These are phyloP conservation scores for Amblyraja radiata DNA, from an alignment of 2,797 vertebrate species.

Conservation along the genomic window DNA sequence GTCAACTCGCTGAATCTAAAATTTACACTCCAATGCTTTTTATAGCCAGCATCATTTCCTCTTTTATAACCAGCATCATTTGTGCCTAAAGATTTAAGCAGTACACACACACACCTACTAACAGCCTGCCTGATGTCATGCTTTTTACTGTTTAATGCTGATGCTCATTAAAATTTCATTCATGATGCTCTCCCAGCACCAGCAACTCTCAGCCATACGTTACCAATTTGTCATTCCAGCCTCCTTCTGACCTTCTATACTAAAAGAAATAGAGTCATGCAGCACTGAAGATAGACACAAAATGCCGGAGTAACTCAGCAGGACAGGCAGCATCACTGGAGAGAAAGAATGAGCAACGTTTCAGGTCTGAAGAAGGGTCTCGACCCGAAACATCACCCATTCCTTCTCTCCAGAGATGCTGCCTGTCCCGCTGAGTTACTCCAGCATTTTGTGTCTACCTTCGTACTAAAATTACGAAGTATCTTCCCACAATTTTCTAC, in stretches of 20 bases:
- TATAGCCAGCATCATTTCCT: constrained; percentile 10
- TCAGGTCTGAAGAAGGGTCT: too few species aligned
- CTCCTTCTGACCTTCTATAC: neutral
- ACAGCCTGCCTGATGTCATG: neutral
- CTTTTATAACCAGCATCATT: constrained; percentile 20
- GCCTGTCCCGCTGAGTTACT: too few species aligned
- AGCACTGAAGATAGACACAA: too few species aligned
- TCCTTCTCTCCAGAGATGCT: too few species aligned
- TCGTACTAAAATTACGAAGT: too few species aligned
- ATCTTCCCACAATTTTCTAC: too few species aligned
- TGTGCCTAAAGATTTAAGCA: constrained; percentile 19
- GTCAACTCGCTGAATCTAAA: constrained; percentile 8
- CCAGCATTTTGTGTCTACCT: too few species aligned
- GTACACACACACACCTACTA: constrained; percentile 6
- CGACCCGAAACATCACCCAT: too few species aligned
- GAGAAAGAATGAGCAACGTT: too few species aligned
- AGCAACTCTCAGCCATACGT: neutral
- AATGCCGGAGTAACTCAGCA: too few species aligned
- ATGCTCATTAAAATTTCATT: neutral
- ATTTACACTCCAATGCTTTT: constrained; percentile 28
- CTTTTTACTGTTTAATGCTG: neutral
- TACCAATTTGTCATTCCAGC: neutral
- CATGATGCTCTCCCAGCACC: neutral
- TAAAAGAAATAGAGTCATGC: neutral
- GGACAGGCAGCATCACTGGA: too few species aligned